Percentiles rank a stretch among this genome's conserved stretches.
These are phyloP conservation scores for Nothoprocta perdicaria DNA, from an alignment of 2,113 vertebrate genomes.

Conservation along the genomic window DNA sequence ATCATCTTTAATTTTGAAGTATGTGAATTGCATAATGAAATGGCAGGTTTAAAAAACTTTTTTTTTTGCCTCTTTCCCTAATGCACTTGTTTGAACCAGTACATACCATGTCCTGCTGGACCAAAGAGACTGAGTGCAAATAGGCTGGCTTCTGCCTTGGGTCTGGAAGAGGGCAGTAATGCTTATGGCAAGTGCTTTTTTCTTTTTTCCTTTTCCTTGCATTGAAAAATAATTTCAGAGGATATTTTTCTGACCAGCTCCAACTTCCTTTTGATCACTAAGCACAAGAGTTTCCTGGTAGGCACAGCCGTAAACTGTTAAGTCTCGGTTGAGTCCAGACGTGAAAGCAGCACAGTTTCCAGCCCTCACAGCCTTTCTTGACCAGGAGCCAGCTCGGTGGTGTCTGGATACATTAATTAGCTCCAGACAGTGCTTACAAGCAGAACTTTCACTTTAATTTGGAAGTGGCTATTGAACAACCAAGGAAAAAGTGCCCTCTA, in stretches of 20 bases:
- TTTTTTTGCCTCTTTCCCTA: neutral
- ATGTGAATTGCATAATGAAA: neutral
- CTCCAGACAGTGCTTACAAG: neutral
- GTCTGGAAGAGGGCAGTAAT: neutral
- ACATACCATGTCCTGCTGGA: neutral
- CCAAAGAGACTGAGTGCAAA: neutral
- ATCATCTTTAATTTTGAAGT: neutral
- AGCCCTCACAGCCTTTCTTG: neutral
- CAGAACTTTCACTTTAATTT: neutral
- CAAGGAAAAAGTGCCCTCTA: neutral
- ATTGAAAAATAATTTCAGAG: neutral
- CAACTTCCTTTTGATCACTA: neutral
- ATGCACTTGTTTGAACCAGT: neutral
- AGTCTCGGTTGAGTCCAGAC: accelerated
- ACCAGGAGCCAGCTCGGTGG: neutral
- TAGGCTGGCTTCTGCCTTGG: neutral
- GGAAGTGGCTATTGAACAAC: neutral
- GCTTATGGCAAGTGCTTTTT: neutral
- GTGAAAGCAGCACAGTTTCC: neutral
- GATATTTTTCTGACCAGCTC: neutral
- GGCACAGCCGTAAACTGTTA: neutral
- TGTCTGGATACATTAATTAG: neutral
- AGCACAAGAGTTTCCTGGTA: neutral
- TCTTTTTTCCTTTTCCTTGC: neutral
- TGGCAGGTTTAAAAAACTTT: neutral